These are phyloP conservation scores for Oriolus oriolus DNA, from an alignment of 2,113 vertebrate species.

Conservation along the genomic window DNA sequence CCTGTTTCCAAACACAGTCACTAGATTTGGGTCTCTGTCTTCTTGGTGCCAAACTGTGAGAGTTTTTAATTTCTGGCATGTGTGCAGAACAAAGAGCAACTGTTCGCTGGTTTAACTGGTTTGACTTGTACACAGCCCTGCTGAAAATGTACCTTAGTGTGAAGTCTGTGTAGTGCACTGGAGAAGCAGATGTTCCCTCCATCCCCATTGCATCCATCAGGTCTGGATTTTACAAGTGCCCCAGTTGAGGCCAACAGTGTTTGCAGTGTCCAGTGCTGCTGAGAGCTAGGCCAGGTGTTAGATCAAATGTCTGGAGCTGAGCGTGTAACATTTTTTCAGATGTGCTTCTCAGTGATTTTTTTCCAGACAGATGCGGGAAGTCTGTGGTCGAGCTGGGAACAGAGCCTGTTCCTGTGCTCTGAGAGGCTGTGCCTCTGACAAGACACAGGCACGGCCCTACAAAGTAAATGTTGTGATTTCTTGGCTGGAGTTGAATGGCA, in stretches of 20 bases:
- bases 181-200: constrained; percentile 50
- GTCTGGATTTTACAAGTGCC: constrained; percentile 33
- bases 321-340: constrained; percentile 39
- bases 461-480: constrained; percentile 50
- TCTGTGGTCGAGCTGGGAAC: constrained; percentile 57
- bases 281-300: constrained; percentile 52
- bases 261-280: constrained; percentile 16
- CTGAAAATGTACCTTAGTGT: constrained; percentile 35
- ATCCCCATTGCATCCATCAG: background rate
- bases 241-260: constrained; percentile 3
- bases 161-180: background rate
- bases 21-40: constrained; percentile 44
- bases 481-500: background rate
- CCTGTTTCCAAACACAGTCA: background rate
- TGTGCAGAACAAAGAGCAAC: constrained; percentile 56
- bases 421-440: background rate
- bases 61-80: constrained; percentile 41
- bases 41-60: constrained; percentile 35
- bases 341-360: constrained; percentile 29
- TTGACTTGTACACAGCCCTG: background rate
- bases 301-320: constrained; percentile 46
- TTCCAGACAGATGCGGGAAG: constrained; percentile 48
- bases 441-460: constrained; percentile 21
- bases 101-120: constrained; percentile 44
- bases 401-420: constrained; percentile 45